These are phyloP conservation scores for Enteromius anoplus DNA, from an alignment of 2,797 vertebrate species.

Conservation along the genomic window DNA sequence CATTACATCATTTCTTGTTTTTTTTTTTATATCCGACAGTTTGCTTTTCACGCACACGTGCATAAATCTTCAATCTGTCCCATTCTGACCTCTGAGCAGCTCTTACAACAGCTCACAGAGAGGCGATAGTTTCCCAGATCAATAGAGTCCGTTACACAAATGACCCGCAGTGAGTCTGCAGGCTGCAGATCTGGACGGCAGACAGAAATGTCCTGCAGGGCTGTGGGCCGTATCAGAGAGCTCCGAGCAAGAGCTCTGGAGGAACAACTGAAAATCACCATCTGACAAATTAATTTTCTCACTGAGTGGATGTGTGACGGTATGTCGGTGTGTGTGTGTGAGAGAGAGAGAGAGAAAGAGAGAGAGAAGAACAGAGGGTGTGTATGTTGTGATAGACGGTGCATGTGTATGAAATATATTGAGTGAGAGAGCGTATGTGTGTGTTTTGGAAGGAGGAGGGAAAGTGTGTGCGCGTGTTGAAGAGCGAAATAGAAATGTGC, in stretches of 20 bases:
- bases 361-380: conserved; percentile 7
- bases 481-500: conserved; percentile 15
- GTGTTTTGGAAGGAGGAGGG: conserved; percentile 20
- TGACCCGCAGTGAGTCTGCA: conserved; percentile 34
- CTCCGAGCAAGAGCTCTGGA: conserved; percentile 20
- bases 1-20: background rate
- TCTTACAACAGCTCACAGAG: conserved; percentile 17
- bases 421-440: conserved; percentile 1
- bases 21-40: conserved; percentile 2
- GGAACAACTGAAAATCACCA: conserved; percentile 24
- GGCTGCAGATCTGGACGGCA: conserved; percentile 30
- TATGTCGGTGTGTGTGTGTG: background rate
- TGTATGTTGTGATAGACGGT: conserved; percentile 33
- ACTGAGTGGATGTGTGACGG: conserved; percentile 22
- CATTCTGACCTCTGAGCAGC: conserved; percentile 37
- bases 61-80: conserved; percentile 48
- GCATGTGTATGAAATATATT: background rate
- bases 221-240: conserved; percentile 1
- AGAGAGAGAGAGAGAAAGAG: background rate
- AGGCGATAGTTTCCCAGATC: conserved; percentile 41
- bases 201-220: conserved; percentile 33
- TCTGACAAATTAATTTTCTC: conserved; percentile 38
- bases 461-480: conserved; percentile 5
- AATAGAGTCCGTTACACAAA: conserved; percentile 44
- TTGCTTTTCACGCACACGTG: conserved; percentile 17